These are phyloP conservation scores for Lophotriccus pileatus DNA, from an alignment of 2,797 vertebrate genomes.

Conservation along the genomic window DNA sequence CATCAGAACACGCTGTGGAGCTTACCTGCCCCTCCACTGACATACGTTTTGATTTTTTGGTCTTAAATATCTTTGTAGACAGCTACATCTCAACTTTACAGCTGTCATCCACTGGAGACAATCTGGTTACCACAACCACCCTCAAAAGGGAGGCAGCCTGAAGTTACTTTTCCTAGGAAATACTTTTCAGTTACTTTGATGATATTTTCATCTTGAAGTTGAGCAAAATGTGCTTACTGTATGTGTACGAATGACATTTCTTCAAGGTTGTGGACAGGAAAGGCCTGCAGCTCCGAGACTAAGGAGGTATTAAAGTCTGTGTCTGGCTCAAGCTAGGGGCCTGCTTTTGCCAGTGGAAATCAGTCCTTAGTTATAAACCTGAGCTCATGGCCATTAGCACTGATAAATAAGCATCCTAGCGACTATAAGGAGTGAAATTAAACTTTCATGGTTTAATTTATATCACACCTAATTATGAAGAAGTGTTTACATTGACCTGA, in stretches of 20 bases:
- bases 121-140: background rate
- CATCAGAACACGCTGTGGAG: background rate
- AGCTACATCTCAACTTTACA: background rate
- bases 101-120: background rate
- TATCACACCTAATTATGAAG: background rate
- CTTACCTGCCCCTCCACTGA: background rate
- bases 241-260: background rate
- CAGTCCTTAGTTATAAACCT: background rate
- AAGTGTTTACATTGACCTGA: background rate
- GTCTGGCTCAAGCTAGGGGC: background rate
- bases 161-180: background rate
- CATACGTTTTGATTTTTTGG: background rate
- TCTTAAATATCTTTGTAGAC: background rate
- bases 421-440: background rate
- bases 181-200: background rate
- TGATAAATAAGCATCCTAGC: background rate
- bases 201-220: background rate
- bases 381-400: background rate
- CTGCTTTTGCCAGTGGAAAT: background rate
- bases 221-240: background rate
- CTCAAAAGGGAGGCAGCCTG: background rate
- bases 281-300: background rate
- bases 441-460: background rate
- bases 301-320: background rate
- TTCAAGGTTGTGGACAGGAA: background rate